phyloP scores from a whole-genome alignment of 2,113 vertebrate species.

The Lates calcarifer region DNA sequence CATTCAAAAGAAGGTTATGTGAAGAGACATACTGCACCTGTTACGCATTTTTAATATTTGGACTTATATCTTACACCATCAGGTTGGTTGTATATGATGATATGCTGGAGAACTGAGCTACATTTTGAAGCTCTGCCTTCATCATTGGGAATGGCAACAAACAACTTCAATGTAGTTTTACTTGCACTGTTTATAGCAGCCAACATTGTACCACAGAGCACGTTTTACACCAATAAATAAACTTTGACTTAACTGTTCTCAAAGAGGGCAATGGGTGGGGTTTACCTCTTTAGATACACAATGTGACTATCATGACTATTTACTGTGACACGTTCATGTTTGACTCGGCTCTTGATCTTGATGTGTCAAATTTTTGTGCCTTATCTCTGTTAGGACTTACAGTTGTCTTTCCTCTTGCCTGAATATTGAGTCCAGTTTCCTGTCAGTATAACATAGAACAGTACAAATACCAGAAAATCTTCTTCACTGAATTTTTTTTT shows the following conservation, averaged over 20 bases:
- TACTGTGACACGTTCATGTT: too few species aligned
- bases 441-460: not conserved
- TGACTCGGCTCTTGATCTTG: too few species aligned
- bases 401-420: not conserved
- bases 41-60: not conserved
- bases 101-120: not conserved
- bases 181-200: not conserved
- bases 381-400: not conserved
- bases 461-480: not conserved
- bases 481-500: not conserved
- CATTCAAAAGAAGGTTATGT: not conserved
- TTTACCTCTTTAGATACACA: not conserved
- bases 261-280: not conserved
- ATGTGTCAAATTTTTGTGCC: too few species aligned
- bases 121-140: constrained; percentile 3
- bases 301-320: not conserved
- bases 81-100: not conserved
- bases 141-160: not conserved
- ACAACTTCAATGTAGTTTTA: not conserved
- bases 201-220: not conserved
- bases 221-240: not conserved
- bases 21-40: constrained; percentile 5
- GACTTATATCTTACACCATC: not conserved
- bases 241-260: not conserved
- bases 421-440: not conserved